phyloP scores from a whole-genome alignment of 2,888 invertebrate genomes.

The Drosophila buzzatii region DNA sequence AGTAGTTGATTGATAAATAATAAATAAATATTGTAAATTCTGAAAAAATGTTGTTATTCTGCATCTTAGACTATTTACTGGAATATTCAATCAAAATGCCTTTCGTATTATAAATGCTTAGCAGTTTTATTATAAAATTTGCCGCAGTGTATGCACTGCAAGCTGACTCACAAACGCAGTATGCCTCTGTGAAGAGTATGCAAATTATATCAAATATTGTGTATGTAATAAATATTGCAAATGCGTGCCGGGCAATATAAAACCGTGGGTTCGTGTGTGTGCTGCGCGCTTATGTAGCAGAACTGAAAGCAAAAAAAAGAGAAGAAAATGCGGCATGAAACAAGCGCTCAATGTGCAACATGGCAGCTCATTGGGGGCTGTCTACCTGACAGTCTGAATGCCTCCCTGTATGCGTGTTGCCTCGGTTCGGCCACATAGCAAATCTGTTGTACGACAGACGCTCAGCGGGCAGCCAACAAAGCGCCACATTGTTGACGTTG shows the following conservation, averaged over 20 bases:
- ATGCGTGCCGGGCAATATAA: slow-evolving; percentile 25
- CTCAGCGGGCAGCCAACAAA: slow-evolving; percentile 42
- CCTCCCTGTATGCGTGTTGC: neutral
- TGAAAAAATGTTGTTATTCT: neutral
- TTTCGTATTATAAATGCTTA: neutral
- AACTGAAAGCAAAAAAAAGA: slow-evolving; percentile 13
- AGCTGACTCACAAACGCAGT: neutral
- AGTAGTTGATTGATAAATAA: no score
- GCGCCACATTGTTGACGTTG: slow-evolving; percentile 35
- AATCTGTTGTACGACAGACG: slow-evolving; percentile 54
- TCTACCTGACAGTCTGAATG: neutral
- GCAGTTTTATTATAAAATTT: neutral
- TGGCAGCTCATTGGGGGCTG: slow-evolving; percentile 38
- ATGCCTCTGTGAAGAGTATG: slow-evolving; percentile 26
- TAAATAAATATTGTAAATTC: neutral
- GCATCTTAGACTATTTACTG: neutral
- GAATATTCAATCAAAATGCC: neutral
- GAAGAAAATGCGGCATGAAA: slow-evolving; percentile 26
- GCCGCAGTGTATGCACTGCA: neutral
- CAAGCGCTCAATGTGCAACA: slow-evolving; percentile 46
- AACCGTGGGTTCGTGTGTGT: slow-evolving; percentile 6
- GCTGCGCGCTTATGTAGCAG: slow-evolving; percentile 32
- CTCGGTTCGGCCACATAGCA: slow-evolving; percentile 1
- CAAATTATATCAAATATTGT: slow-evolving; percentile 45
- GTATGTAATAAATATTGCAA: slow-evolving; percentile 59